Base-by-base conservation (phyloP, 1,140 invertebrate genomes). In the Coelopa frigida region DNA sequence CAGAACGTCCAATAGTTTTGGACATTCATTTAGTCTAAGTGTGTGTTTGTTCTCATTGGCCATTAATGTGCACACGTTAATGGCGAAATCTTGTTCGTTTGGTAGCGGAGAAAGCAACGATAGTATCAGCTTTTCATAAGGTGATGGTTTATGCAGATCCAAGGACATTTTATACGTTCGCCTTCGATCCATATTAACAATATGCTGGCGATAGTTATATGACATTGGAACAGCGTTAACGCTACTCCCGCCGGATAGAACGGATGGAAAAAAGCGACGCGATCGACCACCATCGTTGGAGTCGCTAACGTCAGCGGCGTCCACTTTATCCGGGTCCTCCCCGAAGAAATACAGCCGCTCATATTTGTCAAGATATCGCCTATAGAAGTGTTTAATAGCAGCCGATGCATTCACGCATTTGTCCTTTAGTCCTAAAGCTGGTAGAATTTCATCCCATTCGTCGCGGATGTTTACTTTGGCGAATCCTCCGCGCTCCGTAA, bases 41-140 rank as follows among this genome's bases (percentile, higher is more conserved):
- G 85, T 82, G 59, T 94, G 88, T 42, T 87, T 86, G 26, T 89
- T 88, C 64, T 98, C 94, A 56, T 93, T 94, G 17, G 92, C 93
- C 49, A 99, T 74, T 38, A 99, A 73, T 0, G 91, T 95, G 68
- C 93, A 96, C 1, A 98, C 89, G 71, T 98, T 98, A 43, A 99
- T 85, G 3, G 94, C 94, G 74, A 98, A 94, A 68, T 98, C 94
- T 65, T 98, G 91, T 73, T 99, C 96, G 70, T 99, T 99, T 12
- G 95, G 94, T 54, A 99, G 74, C 1, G 94, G 94, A 26, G 89
- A 94, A 15, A 94, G 70, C 6, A 99, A 73, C 0, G 94, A 94
- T 22, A 95, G 75, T 17, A 89, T 81, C 11, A 99, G 73, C 54
- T 87, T 84, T 54, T 92, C 87, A 60, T 94, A 93, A 57, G 89